Percentiles rank a stretch among this genome's conserved stretches.
Evolutionary conservation across 2,113 vertebrate species (phyloP).

Genomic region (Notothenia rossii): DNA sequence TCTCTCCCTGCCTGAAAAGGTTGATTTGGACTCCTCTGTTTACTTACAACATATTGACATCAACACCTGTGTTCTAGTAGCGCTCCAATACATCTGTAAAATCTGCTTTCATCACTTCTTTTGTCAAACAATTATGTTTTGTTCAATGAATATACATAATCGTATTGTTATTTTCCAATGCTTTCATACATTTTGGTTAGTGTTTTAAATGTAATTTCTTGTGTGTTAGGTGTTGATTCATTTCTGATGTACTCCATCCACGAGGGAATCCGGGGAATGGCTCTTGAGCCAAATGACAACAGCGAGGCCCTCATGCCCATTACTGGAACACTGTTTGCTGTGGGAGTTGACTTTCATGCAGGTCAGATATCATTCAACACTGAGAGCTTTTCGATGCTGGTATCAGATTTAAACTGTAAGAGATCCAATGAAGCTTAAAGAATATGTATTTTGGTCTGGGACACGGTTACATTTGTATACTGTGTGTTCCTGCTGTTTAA

Average conservation of each 20-base stretch:
- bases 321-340: conserved; percentile 95
- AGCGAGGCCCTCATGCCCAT: conserved; percentile 96
- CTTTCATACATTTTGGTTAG: not conserved
- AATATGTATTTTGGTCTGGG: not conserved
- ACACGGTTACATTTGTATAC: not conserved
- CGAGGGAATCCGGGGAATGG: conserved; percentile 95
- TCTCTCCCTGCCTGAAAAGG: too few species aligned
- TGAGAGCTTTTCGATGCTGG: not conserved
- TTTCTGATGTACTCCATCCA: conserved; percentile 98
- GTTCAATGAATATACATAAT: not conserved
- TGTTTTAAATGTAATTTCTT: not conserved
- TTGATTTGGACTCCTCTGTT: too few species aligned
- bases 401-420: not conserved
- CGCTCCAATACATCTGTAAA: too few species aligned
- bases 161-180: not conserved
- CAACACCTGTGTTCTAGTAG: too few species aligned
- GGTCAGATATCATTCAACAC: conserved; percentile 80
- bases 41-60: too few species aligned
- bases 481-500: not conserved
- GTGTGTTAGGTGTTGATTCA: conserved; percentile 90
- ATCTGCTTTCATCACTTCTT: not conserved
- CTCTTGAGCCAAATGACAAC: conserved; percentile 94
- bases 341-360: conserved; percentile 97
- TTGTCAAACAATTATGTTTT: not conserved
- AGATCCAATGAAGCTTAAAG: not conserved